Conservation (phyloP, 2,113 vertebrate genomes). For the Oncorhynchus tshawytscha region DNA sequence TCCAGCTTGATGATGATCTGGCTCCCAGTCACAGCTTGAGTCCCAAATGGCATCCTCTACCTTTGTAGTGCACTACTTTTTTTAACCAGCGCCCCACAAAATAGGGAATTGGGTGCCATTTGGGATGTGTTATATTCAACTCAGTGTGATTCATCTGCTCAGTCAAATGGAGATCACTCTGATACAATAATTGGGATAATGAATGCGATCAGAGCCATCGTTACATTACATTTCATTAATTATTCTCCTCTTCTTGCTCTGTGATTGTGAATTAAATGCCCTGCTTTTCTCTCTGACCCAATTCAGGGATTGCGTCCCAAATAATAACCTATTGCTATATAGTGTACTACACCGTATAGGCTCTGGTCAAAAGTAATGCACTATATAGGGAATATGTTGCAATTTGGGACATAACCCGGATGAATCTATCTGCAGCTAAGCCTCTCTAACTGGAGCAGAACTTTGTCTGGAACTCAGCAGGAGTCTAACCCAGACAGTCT, state of each 20-base stretch:
- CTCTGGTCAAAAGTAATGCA: neutral
- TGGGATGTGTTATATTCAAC: too few relatives aligned
- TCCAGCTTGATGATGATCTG: conserved; percentile 41
- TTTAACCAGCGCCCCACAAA: too few relatives aligned
- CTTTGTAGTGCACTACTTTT: neutral
- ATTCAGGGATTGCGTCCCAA: conserved; percentile 28
- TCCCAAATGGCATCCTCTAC: neutral
- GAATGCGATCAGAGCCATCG: conserved; percentile 45
- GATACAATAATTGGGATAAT: conserved; percentile 53
- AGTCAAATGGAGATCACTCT: conserved; percentile 34
- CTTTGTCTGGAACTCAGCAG: conserved; percentile 23
- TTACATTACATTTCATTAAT: conserved; percentile 54
- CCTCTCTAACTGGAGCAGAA: conserved; percentile 43
- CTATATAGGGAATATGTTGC: conserved; percentile 1
- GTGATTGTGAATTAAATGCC: conserved; percentile 11
- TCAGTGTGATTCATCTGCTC: conserved; percentile 43
- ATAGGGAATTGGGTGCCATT: too few relatives aligned
- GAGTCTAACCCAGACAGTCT: neutral
- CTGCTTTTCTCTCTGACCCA: conserved; percentile 49
- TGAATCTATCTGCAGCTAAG: conserved; percentile 18
- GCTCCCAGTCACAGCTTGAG: conserved; percentile 23
- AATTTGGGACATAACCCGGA: too few relatives aligned
- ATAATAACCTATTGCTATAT: neutral
- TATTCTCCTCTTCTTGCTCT: conserved; percentile 7
- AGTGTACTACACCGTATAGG: too few relatives aligned